phyloP scores from a whole-genome alignment of 2,888 invertebrate genomes.

The Eupithecia subumbrata region DNA sequence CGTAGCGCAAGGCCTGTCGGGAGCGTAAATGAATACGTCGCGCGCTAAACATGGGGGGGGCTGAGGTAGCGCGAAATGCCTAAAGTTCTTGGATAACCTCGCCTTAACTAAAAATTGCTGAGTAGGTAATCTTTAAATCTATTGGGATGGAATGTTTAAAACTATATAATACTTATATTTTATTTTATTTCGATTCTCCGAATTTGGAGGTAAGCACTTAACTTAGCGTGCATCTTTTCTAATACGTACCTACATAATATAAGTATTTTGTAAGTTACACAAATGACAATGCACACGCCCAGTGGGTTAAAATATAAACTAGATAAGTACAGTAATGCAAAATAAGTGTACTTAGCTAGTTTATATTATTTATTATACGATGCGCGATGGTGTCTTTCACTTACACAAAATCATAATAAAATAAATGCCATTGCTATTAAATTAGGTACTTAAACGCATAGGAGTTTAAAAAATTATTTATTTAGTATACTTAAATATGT shows the following conservation, averaged over 20 bases:
- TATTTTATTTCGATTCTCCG: not conserved
- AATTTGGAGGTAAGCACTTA: not conserved
- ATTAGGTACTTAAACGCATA: not conserved
- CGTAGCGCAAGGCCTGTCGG: too few species aligned
- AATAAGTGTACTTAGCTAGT: too few species aligned
- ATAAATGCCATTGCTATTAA: not conserved
- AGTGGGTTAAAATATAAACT: not conserved
- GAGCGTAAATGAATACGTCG: too few species aligned
- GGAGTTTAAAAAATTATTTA: not conserved
- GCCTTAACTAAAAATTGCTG: not conserved
- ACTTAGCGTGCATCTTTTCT: not conserved
- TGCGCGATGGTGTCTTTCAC: not conserved
- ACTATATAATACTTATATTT: not conserved
- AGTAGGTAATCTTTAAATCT: not conserved
- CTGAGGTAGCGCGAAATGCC: too few species aligned
- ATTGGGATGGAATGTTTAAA: not conserved
- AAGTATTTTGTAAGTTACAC: not conserved
- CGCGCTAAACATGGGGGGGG: too few species aligned
- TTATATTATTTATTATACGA: too few species aligned
- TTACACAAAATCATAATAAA: not conserved
- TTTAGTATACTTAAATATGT: not conserved
- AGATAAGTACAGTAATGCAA: slow-evolving; percentile 1
- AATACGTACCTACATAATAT: too few species aligned
- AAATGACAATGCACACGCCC: not conserved
- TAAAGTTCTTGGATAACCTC: too few species aligned